Base-by-base conservation (phyloP, 1,140 invertebrate genomes). In the Metopolophium dirhodum region DNA sequence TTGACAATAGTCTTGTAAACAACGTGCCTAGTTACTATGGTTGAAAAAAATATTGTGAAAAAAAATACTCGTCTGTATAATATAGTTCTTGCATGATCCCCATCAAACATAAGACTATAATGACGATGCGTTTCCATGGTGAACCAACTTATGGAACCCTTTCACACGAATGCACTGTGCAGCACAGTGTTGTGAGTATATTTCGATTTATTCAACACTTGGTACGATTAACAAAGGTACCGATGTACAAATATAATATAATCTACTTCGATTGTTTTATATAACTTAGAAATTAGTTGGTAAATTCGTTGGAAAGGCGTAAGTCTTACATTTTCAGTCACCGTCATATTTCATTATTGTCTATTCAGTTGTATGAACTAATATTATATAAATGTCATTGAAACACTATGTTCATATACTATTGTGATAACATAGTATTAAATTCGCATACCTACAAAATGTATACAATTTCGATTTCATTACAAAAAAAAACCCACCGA, bases 121-220 rank as follows among this genome's bases (percentile, higher is more conserved):
- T 37, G 35, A 37, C 35, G 35, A 35, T 35, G 35, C 35, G 77
- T 83, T 83, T 83, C 77, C 77, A 83, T 83, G 14, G 35, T 37
- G 22, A 83, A 37, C 35, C 1, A 37, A 82, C 77, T 23, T 83
- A 23, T 23, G 35, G 35, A 83, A 83, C 77, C 37, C 77, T 83
- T 83, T 83, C 20, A 83, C 77, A 37, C 22, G 35, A 83, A 37
- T 83, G 22, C 35, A 37, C 18, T 37, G 18, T 37, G 20, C 7
- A 37, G 2, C 20, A 82, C 35, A 68, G 30, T 68, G 61, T n/a
- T 77, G 61, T 77, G n/a, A 77, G n/a, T 77, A 18, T 77, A 77
- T 77, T 77, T 77, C 61, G 61, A 77, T 77, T 77, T 77, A 77
- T 77, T 77, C n/a, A n/a, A 77, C 11, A 68, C 61, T 68, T 68